These are phyloP conservation scores for Epinotia ramella DNA, from an alignment of 2,888 invertebrate species.

Conservation along the genomic window DNA sequence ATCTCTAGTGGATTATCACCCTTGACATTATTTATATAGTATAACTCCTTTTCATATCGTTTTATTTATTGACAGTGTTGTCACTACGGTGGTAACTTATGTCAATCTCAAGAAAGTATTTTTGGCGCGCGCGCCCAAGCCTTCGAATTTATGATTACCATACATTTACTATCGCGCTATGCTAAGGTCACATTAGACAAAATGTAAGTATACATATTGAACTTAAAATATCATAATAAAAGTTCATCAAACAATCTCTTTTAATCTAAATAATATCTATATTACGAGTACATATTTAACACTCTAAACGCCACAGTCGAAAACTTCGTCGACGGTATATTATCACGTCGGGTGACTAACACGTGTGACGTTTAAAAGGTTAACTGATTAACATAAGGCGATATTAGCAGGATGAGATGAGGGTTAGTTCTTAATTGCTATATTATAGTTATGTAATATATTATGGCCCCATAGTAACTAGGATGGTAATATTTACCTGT, in stretches of 20 bases:
- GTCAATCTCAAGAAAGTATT: neutral
- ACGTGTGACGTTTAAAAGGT: constrained; percentile 9
- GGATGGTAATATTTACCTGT: neutral
- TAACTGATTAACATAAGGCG: constrained; percentile 19
- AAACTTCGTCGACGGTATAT: neutral
- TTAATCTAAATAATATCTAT: too few relatives aligned
- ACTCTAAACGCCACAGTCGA: constrained; percentile 8
- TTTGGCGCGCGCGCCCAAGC: neutral
- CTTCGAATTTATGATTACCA: neutral
- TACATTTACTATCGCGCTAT: neutral
- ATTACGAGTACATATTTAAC: constrained; percentile 8
- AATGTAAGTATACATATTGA: neutral
- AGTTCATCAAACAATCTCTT: neutral
- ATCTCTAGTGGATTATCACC: too few relatives aligned
- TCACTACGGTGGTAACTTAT: neutral
- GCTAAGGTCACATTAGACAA: neutral
- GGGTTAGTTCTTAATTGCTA: constrained; percentile 6
- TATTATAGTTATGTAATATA: neutral
- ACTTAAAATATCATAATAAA: neutral
- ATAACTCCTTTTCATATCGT: neutral
- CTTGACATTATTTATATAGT: too few relatives aligned
- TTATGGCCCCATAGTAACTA: constrained; percentile 25
- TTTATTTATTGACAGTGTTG: constrained; percentile 1
- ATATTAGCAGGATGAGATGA: constrained; percentile 27
- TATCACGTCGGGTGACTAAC: neutral